Percentiles rank a stretch among this genome's conserved stretches.
These are phyloP conservation scores for Amiota communis DNA, from an alignment of 2,888 invertebrate species.

Conservation along the genomic window DNA sequence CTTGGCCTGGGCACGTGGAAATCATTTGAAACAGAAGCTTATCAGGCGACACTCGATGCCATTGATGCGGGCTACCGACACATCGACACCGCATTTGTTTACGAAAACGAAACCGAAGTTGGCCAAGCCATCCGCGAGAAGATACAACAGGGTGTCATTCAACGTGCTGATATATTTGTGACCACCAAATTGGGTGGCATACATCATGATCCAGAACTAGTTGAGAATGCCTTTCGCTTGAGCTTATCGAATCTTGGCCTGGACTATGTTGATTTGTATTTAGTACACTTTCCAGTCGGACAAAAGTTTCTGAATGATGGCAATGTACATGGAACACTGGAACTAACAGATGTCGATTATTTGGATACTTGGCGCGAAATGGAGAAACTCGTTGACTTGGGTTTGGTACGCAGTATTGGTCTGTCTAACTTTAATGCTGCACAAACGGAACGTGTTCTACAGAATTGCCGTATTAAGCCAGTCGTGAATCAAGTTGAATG, in stretches of 20 bases:
- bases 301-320: constrained; percentile 75
- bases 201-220: constrained; percentile 80
- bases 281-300: constrained; percentile 89
- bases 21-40: constrained; percentile 68
- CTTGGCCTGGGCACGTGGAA: constrained; percentile 82
- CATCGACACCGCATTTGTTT: constrained; percentile 75
- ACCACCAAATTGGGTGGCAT: constrained; percentile 70
- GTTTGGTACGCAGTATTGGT: constrained; percentile 67
- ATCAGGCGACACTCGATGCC: constrained; percentile 71
- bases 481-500: constrained; percentile 72
- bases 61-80: constrained; percentile 75
- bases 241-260: constrained; percentile 80
- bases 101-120: constrained; percentile 74
- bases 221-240: constrained; percentile 78
- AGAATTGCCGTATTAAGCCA: constrained; percentile 68
- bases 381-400: constrained; percentile 69
- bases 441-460: constrained; percentile 66
- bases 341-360: constrained; percentile 68
- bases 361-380: constrained; percentile 71
- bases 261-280: constrained; percentile 85
- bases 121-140: constrained; percentile 73
- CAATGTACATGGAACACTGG: constrained; percentile 66
- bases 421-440: constrained; percentile 70
- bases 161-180: constrained; percentile 71
- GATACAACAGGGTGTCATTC: constrained; percentile 71